Evolutionary conservation across 1,140 invertebrate genomes (phyloP).

Genomic region (Neodiprion lecontei): DNA sequence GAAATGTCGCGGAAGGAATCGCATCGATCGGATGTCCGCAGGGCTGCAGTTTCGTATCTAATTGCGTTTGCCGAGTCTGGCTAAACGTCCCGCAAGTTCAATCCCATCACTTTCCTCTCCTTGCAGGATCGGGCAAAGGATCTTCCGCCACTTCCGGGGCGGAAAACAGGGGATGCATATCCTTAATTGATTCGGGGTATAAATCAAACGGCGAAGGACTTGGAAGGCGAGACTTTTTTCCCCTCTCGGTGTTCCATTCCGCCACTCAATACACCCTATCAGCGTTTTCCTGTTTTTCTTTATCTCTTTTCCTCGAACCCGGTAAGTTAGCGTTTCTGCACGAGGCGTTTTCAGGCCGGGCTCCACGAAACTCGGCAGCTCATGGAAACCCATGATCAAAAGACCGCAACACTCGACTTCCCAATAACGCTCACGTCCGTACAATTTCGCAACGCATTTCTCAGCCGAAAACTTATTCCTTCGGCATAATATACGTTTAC

Average conservation of each 20-base stretch:
- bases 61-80: slow-evolving; percentile 42
- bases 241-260: not conserved
- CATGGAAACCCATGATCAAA: too few relatives aligned
- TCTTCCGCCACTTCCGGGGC: slow-evolving; percentile 17
- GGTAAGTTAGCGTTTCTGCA: too few relatives aligned
- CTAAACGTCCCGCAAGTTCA: not conserved
- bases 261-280: slow-evolving; percentile 21
- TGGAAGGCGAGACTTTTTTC: too few relatives aligned
- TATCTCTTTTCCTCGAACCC: not conserved
- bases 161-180: slow-evolving; percentile 20
- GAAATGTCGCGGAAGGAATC: slow-evolving; percentile 34
- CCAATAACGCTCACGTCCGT: too few relatives aligned
- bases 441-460: too few relatives aligned
- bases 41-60: slow-evolving; percentile 41
- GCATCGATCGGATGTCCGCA: slow-evolving; percentile 37
- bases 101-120: slow-evolving; percentile 26
- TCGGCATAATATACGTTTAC: too few relatives aligned
- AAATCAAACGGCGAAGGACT: slow-evolving; percentile 26
- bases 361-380: too few relatives aligned
- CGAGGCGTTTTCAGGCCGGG: too few relatives aligned
- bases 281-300: not conserved
- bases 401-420: too few relatives aligned
- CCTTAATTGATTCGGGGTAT: slow-evolving; percentile 37
- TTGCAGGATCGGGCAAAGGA: slow-evolving; percentile 24
- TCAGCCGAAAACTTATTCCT: too few relatives aligned